Percentiles rank a stretch among this genome's conserved stretches.
These are phyloP conservation scores for Drosophila formosana DNA, from an alignment of 2,888 invertebrate species.

Conservation along the genomic window DNA sequence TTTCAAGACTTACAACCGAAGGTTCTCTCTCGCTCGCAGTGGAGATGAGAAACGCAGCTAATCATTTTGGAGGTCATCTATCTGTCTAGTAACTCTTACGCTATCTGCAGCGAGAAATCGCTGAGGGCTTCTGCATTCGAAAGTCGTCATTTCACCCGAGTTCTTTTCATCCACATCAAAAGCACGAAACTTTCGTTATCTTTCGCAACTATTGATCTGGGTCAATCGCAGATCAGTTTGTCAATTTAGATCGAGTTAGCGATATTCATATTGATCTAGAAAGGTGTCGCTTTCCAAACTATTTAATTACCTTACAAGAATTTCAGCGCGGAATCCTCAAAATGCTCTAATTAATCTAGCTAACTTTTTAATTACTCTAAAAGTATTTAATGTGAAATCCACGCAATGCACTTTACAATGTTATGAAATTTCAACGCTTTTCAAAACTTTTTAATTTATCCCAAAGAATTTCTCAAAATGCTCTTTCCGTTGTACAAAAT, in stretches of 20 bases:
- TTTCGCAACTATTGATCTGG: neutral
- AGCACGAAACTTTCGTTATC: slow-evolving; percentile 6
- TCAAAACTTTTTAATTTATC: no score
- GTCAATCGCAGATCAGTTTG: neutral
- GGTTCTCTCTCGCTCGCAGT: slow-evolving; percentile 28
- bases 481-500: no score
- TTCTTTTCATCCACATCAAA: neutral
- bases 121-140: neutral
- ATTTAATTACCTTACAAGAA: no score
- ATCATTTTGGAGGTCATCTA: slow-evolving; percentile 22
- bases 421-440: no score
- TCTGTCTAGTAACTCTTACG: neutral
- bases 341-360: no score
- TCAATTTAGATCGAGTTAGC: neutral
- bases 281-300: no score
- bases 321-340: no score
- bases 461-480: no score
- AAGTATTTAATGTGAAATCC: no score
- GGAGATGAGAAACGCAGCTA: slow-evolving; percentile 7
- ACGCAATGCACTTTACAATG: no score
- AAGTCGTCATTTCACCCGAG: neutral
- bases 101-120: neutral
- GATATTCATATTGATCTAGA: neutral
- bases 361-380: no score
- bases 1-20: slow-evolving; percentile 35